These are phyloP conservation scores for Columba guinea DNA, from an alignment of 2,797 vertebrate species.

Conservation along the genomic window DNA sequence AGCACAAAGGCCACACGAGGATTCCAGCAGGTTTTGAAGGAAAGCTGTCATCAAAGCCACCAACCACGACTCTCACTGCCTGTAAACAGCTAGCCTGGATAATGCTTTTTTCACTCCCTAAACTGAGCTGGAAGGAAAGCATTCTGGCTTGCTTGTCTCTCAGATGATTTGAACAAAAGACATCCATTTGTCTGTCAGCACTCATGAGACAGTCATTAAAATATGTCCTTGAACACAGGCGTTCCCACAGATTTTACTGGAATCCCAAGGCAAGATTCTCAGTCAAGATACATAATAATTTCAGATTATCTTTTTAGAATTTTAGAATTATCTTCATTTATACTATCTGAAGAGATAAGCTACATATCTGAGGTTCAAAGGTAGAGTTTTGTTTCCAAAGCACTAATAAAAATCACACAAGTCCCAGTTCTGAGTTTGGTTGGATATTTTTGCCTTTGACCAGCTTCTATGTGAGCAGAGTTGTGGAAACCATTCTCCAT, in stretches of 20 bases:
- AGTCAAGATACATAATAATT: neutral
- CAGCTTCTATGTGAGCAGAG: neutral
- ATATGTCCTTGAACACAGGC: neutral
- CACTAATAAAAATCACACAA: neutral
- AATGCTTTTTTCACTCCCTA: neutral
- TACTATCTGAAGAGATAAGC: neutral
- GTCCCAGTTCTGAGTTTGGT: neutral
- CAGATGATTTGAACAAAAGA: neutral
- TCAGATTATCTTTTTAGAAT: neutral
- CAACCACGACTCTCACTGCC: neutral
- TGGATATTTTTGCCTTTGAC: neutral
- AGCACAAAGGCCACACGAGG: fast-evolving
- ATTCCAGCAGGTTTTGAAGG: neutral
- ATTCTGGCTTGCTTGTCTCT: neutral
- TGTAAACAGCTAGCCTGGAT: neutral
- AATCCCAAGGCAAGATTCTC: neutral
- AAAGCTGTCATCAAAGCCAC: neutral
- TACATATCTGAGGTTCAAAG: neutral
- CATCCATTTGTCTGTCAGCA: neutral
- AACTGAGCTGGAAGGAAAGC: neutral
- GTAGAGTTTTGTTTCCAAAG: neutral
- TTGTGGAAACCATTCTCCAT: neutral
- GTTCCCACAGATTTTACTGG: neutral
- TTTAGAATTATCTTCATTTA: neutral
- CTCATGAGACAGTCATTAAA: neutral